Evolutionary conservation across 1,140 invertebrate species (phyloP).

Genomic region (Copidosoma floridanum): DNA sequence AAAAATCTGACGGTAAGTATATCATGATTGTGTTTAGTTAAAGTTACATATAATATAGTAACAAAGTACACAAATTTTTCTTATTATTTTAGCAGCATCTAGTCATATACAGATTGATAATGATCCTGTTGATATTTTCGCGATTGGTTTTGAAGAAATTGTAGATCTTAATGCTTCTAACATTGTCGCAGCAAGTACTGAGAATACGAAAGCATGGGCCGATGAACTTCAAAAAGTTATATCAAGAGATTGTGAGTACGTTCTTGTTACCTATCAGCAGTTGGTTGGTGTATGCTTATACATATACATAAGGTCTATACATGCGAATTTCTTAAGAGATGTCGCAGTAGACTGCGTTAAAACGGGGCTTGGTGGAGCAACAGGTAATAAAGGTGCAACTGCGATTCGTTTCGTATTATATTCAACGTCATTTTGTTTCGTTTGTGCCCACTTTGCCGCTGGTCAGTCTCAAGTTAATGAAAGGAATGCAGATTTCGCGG

Average conservation of each 20-base stretch:
- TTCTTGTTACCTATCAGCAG: slow-evolving; percentile 92
- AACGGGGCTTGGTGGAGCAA: slow-evolving; percentile 94
- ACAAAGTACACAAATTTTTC: background rate
- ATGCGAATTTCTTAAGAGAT: slow-evolving; percentile 85
- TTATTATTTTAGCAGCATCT: slow-evolving; percentile 3
- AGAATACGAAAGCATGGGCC: slow-evolving; percentile 95
- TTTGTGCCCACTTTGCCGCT: slow-evolving; percentile 98
- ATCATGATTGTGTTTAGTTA: background rate
- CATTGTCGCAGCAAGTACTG: slow-evolving; percentile 94
- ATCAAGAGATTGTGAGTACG: slow-evolving; percentile 85
- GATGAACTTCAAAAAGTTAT: slow-evolving; percentile 91
- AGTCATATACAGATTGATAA: slow-evolving; percentile 46
- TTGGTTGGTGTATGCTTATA: slow-evolving; percentile 97
- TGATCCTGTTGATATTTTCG: slow-evolving; percentile 86
- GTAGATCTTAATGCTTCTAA: slow-evolving; percentile 98
- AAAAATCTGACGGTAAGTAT: slow-evolving; percentile 39
- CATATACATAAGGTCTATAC: slow-evolving; percentile 85
- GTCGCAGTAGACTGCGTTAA: slow-evolving; percentile 94
- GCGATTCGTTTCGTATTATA: slow-evolving; percentile 90
- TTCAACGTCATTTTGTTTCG: slow-evolving; percentile 93
- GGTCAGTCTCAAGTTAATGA: slow-evolving; percentile 95
- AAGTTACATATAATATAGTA: background rate
- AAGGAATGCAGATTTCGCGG: slow-evolving; percentile 93
- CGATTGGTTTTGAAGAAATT: slow-evolving; percentile 99
- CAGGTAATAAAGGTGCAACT: slow-evolving; percentile 95